phyloP scores from a whole-genome alignment of 2,888 invertebrate species.

The Bhutanitis thaidina region DNA sequence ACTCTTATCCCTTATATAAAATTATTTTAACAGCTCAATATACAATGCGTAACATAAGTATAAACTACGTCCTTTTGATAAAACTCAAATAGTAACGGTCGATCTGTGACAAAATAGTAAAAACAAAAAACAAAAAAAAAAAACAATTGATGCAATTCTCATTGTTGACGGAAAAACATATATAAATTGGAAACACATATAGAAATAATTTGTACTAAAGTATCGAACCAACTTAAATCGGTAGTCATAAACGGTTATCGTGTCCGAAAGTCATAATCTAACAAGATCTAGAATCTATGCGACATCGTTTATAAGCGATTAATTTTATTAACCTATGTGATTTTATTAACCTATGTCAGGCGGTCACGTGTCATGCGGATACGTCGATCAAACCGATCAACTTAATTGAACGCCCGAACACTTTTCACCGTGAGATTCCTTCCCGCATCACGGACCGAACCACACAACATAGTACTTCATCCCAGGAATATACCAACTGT shows the following conservation, averaged over 20 bases:
- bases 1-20: conserved; percentile 38
- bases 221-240: not conserved
- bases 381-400: not conserved
- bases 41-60: not conserved
- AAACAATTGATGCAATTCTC: not conserved
- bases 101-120: not conserved
- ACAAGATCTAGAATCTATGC: not conserved
- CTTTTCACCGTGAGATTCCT: no score
- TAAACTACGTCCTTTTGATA: not conserved
- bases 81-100: not conserved
- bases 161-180: not conserved
- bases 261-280: not conserved
- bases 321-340: not conserved
- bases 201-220: conserved; percentile 1
- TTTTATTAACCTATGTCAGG: not conserved
- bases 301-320: not conserved
- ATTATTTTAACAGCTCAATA: not conserved
- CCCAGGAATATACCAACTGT: no score
- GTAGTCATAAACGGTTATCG: not conserved
- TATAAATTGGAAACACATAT: not conserved
- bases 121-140: not conserved
- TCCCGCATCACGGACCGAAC: no score
- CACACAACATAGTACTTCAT: no score
- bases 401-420: no score
- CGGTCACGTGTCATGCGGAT: not conserved